phyloP scores from a whole-genome alignment of 2,888 invertebrate genomes.

The Andricus curvator region DNA sequence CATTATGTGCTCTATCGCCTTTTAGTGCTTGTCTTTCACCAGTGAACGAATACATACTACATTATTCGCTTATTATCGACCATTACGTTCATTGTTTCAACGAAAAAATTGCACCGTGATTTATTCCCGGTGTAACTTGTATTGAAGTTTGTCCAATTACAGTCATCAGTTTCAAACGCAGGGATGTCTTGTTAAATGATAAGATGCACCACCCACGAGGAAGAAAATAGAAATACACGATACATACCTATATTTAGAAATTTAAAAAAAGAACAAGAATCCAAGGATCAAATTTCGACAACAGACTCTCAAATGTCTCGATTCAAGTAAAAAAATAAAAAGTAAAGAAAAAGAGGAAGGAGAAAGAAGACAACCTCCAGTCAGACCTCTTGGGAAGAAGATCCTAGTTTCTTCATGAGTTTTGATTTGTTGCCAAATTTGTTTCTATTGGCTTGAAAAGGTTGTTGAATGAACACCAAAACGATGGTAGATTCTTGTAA shows the following conservation, averaged over 20 bases:
- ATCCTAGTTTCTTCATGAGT: no score
- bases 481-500: no score
- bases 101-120: constrained; percentile 20
- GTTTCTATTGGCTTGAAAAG: no score
- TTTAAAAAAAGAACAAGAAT: no score
- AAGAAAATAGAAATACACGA: background rate
- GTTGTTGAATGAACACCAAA: no score
- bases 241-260: background rate
- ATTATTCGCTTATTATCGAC: constrained; percentile 40
- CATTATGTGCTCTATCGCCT: constrained; percentile 6
- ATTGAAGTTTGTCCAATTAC: constrained; percentile 37
- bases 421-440: no score
- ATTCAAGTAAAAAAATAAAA: no score
- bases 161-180: constrained; percentile 23
- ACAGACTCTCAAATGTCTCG: no score
- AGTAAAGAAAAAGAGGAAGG: no score
- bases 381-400: no score
- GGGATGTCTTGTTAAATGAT: constrained; percentile 20
- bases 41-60: constrained; percentile 22
- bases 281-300: no score
- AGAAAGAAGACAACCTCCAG: no score
- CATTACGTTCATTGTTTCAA: constrained; percentile 37
- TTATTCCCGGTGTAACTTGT: constrained; percentile 11
- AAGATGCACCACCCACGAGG: constrained; percentile 16
- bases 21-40: background rate